Percentiles rank a stretch among this genome's conserved stretches.
Conservation (phyloP, 2,113 vertebrate genomes). For the Rhineura floridana region DNA sequence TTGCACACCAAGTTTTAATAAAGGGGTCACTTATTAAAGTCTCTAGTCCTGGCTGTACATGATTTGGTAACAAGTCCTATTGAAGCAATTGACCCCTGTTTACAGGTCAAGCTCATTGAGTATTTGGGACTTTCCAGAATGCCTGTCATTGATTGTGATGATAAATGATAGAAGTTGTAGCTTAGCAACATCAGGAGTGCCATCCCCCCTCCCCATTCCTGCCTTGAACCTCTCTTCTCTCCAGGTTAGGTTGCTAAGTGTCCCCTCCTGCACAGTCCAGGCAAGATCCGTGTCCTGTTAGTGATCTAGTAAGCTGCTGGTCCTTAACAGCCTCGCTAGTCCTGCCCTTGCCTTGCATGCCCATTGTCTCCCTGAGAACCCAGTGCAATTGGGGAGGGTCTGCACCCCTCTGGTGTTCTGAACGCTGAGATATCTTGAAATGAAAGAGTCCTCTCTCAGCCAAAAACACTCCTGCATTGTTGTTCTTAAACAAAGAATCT, state of each 20-base stretch:
- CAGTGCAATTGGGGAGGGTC: accelerated
- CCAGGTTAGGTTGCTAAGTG: too few species aligned
- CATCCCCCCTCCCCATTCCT: too few species aligned
- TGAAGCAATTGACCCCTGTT: background rate
- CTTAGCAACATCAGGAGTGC: too few species aligned
- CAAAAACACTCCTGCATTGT: background rate
- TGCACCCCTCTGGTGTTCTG: too few species aligned
- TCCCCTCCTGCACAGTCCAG: too few species aligned
- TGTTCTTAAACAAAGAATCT: background rate
- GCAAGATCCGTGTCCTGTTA: too few species aligned
- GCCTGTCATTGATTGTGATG: background rate
- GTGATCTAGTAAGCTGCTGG: too few species aligned
- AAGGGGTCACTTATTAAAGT: background rate
- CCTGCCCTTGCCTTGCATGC: background rate
- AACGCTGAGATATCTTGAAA: too few species aligned
- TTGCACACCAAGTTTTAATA: background rate
- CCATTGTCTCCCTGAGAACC: background rate
- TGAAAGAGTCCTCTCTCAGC: too few species aligned
- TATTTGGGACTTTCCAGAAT: background rate
- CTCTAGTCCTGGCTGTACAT: background rate
- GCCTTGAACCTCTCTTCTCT: too few species aligned
- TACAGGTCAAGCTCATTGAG: background rate
- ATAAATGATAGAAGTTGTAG: too few species aligned
- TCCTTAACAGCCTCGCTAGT: background rate
- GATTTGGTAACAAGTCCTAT: background rate